Evolutionary conservation across 2,888 invertebrate genomes (phyloP).

Genomic region (Venusia cambrica): DNA sequence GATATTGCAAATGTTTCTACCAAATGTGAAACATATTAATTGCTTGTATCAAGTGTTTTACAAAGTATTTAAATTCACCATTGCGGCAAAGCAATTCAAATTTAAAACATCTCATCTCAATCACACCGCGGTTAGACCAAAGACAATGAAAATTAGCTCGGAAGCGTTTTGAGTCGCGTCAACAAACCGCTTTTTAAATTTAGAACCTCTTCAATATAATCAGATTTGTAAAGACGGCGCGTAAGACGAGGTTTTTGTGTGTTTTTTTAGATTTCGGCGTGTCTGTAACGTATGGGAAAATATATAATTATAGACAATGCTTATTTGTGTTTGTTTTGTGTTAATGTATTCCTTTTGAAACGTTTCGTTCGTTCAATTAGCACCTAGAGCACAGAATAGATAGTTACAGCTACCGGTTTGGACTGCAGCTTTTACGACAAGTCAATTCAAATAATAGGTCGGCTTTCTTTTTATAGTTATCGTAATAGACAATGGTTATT

Average conservation of each 20-base stretch:
- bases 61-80: no score
- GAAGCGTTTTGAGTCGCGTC: constrained; percentile 61
- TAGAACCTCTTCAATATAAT: constrained; percentile 78
- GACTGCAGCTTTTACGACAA: constrained; percentile 59
- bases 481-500: constrained; percentile 60
- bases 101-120: constrained; percentile 63
- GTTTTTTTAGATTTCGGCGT: constrained; percentile 54
- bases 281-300: constrained; percentile 76
- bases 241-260: no score
- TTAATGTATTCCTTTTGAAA: constrained; percentile 75
- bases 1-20: constrained; percentile 27
- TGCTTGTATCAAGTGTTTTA: no score
- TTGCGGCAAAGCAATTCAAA: no score
- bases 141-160: constrained; percentile 59
- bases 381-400: constrained; percentile 47
- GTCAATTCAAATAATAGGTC: constrained; percentile 59
- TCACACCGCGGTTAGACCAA: constrained; percentile 60
- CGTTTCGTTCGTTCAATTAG: constrained; percentile 63
- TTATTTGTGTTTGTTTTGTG: constrained; percentile 79
- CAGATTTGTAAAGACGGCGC: constrained; percentile 75
- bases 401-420: constrained; percentile 52
- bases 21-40: constrained; percentile 14
- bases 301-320: constrained; percentile 80
- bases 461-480: constrained; percentile 32
- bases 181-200: constrained; percentile 74